Conservation (phyloP, 2,888 invertebrate genomes). For the Thalpophila matura region DNA sequence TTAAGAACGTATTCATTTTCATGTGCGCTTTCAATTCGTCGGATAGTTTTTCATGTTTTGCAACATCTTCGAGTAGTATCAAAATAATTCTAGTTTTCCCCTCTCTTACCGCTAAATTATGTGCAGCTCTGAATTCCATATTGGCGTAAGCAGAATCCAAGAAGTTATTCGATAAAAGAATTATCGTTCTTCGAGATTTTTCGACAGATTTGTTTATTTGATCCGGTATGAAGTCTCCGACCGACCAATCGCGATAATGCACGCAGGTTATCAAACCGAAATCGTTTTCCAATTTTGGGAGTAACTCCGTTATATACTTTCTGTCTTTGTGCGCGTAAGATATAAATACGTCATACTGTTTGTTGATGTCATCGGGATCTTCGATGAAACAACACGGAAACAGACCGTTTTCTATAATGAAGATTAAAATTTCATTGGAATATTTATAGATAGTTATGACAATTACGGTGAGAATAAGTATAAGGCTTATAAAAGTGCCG, state of each 20-base stretch:
- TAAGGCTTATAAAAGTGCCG: constrained; percentile 39
- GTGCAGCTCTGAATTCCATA: constrained; percentile 92
- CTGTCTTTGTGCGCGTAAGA: constrained; percentile 46
- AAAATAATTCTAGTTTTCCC: constrained; percentile 93
- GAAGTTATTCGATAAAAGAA: constrained; percentile 65
- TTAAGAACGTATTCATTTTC: constrained; percentile 94
- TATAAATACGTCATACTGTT: constrained; percentile 36
- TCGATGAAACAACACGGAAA: constrained; percentile 49
- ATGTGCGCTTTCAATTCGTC: constrained; percentile 92
- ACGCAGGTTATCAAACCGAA: constrained; percentile 43
- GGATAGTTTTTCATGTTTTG: constrained; percentile 83
- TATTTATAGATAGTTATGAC: constrained; percentile 51
- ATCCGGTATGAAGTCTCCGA: constrained; percentile 42
- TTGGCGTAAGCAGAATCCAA: constrained; percentile 89
- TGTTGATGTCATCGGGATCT: constrained; percentile 14
- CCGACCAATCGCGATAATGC: constrained; percentile 41
- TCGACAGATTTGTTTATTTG: constrained; percentile 44
- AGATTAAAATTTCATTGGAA: constrained; percentile 56
- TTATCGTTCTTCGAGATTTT: constrained; percentile 36
- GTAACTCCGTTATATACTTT: background rate
- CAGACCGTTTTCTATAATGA: constrained; percentile 50
- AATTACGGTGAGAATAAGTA: constrained; percentile 1
- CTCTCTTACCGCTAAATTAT: constrained; percentile 64
- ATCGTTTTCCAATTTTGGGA: constrained; percentile 46
- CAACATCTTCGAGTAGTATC: constrained; percentile 90